Percentiles rank a stretch among this genome's conserved stretches.
Conservation (phyloP, 2,113 vertebrate species). For the Orycteropus afer region DNA sequence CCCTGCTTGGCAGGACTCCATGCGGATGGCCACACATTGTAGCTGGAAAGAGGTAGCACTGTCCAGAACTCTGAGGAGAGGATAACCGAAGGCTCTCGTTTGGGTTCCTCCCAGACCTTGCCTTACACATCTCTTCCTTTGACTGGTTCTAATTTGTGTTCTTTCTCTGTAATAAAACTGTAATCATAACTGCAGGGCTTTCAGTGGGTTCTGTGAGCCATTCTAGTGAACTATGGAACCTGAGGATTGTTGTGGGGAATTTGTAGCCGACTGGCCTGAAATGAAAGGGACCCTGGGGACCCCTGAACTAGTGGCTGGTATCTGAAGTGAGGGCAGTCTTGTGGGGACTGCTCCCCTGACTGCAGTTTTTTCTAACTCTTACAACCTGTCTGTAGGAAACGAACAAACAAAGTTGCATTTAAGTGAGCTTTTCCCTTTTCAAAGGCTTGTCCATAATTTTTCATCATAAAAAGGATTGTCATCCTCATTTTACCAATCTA, state of each 20-base stretch:
- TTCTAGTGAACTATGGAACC: not conserved
- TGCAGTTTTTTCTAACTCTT: not conserved
- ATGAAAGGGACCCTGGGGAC: not conserved
- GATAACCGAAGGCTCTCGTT: not conserved
- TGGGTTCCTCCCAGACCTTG: not conserved
- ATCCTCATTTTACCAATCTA: not conserved
- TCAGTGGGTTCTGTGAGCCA: not conserved
- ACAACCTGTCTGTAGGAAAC: not conserved
- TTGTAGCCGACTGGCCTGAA: not conserved
- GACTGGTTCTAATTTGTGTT: not conserved
- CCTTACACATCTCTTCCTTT: not conserved
- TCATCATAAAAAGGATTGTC: not conserved
- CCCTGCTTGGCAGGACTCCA: not conserved
- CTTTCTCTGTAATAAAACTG: not conserved
- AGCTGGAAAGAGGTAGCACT: not conserved
- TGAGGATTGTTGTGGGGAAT: not conserved
- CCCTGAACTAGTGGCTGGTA: not conserved
- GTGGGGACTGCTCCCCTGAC: not conserved
- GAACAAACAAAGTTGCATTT: not conserved
- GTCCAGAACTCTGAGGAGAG: not conserved
- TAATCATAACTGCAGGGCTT: not conserved
- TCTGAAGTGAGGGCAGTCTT: not conserved
- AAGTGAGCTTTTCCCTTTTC: not conserved
- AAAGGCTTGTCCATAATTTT: not conserved
- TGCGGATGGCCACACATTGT: not conserved